Evolutionary conservation across 2,113 vertebrate species (phyloP).

Genomic region (Trochalopteron elliotii): DNA sequence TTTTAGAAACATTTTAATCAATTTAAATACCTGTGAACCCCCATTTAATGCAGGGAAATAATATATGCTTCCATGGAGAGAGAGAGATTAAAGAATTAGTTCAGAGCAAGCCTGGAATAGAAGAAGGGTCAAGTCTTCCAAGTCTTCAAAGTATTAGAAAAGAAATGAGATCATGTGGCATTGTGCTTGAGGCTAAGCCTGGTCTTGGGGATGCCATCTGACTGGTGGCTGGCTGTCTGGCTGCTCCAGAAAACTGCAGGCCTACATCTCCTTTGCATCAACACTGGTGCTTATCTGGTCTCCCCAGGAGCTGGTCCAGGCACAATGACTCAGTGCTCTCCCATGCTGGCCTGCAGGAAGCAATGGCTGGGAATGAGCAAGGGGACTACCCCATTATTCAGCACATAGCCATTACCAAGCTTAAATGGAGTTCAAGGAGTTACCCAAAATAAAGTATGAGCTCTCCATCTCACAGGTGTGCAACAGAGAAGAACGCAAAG

Average conservation of each 20-base stretch:
- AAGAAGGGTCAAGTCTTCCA: not conserved
- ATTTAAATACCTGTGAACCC: not conserved
- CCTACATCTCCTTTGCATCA: not conserved
- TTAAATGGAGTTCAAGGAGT: not conserved
- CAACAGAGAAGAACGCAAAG: not conserved
- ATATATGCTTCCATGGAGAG: not conserved
- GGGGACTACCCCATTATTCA: not conserved
- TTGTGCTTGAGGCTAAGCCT: not conserved
- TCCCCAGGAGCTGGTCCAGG: not conserved
- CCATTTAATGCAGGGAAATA: not conserved
- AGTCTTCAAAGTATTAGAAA: not conserved
- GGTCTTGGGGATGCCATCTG: not conserved
- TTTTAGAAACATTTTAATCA: not conserved
- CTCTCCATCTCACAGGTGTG: not conserved
- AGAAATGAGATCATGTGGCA: not conserved
- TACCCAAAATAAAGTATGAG: not conserved
- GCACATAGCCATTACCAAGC: not conserved
- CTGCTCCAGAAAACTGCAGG: slow-evolving; percentile 25
- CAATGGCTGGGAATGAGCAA: not conserved
- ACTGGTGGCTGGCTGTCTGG: not conserved
- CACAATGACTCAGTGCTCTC: not conserved
- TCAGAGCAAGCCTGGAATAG: not conserved
- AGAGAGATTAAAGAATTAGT: not conserved
- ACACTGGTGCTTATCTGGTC: not conserved
- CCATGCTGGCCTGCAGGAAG: not conserved